Percentiles rank a stretch among this genome's conserved stretches.
Conservation (phyloP, 2,113 vertebrate species). For the Ascaphus truei region DNA sequence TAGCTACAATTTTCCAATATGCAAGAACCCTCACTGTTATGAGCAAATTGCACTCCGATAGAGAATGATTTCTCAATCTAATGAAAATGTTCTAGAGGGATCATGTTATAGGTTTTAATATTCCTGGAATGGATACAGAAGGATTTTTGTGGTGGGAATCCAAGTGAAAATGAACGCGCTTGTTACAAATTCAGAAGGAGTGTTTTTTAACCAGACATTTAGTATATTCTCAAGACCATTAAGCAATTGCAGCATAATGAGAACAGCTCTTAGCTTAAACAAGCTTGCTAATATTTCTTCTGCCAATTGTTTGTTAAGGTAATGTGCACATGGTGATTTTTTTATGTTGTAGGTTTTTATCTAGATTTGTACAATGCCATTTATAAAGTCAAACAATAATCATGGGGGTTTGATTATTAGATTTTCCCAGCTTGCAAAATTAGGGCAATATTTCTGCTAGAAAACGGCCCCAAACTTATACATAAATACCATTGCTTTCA, state of each 20-base stretch:
- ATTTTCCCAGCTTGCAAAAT: too few species aligned
- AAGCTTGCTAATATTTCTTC: conserved; percentile 19
- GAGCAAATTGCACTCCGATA: conserved; percentile 23
- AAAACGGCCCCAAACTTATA: too few species aligned
- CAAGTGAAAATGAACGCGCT: conserved; percentile 11
- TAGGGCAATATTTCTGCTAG: too few species aligned
- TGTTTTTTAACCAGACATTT: conserved; percentile 7
- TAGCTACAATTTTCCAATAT: conserved; percentile 21
- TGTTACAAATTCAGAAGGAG: conserved; percentile 9
- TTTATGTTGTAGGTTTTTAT: too few species aligned
- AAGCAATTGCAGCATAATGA: conserved; percentile 19
- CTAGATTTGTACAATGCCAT: too few species aligned
- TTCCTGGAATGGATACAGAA: conserved; percentile 25
- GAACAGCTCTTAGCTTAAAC: conserved; percentile 14
- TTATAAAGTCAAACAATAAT: too few species aligned
- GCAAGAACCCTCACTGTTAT: conserved; percentile 19
- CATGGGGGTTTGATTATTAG: too few species aligned
- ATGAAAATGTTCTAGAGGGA: conserved; percentile 25
- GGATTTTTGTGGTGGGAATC: conserved; percentile 8
- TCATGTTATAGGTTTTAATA: conserved; percentile 34
- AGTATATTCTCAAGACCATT: conserved; percentile 11
- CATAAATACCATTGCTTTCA: too few species aligned
- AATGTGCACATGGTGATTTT: too few species aligned
- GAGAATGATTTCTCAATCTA: conserved; percentile 24
- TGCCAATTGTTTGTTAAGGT: conserved; percentile 6